phyloP scores from a whole-genome alignment of 2,113 vertebrate species.

The Grus americana region DNA sequence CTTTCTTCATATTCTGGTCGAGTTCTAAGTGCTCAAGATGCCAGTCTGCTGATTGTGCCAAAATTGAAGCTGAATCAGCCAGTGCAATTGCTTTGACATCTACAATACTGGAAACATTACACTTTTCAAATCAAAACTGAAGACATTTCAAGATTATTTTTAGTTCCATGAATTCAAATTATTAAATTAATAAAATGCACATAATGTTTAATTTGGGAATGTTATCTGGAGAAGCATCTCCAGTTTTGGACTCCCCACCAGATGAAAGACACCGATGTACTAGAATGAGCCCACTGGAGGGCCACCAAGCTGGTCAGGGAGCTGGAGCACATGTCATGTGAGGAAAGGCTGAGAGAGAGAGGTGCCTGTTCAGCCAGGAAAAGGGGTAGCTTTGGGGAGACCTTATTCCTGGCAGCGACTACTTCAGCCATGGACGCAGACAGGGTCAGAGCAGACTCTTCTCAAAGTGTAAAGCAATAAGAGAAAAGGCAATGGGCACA shows the following conservation, averaged over 20 bases:
- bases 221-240: not conserved
- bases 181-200: not conserved
- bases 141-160: slow-evolving; percentile 32
- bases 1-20: slow-evolving; percentile 34
- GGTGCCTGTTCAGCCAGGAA: not conserved
- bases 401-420: not conserved
- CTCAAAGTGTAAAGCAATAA: not conserved
- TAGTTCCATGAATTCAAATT: not conserved
- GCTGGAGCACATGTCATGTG: not conserved
- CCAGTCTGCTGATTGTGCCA: slow-evolving; percentile 20
- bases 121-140: slow-evolving; percentile 12
- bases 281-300: not conserved
- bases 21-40: slow-evolving; percentile 30
- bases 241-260: not conserved
- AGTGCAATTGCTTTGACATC: slow-evolving; percentile 17
- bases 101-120: not conserved
- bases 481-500: not conserved
- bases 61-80: slow-evolving; percentile 48
- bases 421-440: not conserved
- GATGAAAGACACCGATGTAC: not conserved
- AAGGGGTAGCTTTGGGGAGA: not conserved
- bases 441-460: not conserved
- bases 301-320: not conserved
- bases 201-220: not conserved
- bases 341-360: not conserved